Base-by-base conservation (phyloP, 2,888 invertebrate genomes). In the Diabrotica balteata region DNA sequence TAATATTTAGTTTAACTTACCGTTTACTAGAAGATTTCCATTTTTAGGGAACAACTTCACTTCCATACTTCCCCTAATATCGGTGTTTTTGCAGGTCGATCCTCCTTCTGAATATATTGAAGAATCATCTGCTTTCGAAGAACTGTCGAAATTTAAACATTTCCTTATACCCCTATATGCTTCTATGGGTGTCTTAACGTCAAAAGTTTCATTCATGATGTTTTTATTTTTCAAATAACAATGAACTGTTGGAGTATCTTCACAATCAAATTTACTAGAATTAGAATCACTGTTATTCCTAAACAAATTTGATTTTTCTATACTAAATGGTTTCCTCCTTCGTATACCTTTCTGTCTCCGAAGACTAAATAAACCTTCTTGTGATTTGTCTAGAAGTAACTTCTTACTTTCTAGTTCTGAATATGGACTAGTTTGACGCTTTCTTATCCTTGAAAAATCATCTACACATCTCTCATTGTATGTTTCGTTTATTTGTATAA, bases 281-380 rank as follows among this genome's bases (percentile, higher is more conserved):
- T 43, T 67, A 45, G 47, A 54, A 47, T 11, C 62, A 9, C 68
- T 68, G 59, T 44, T 65, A 53, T 7, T 55, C 7, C 47, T 32
- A 44, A 50, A 57, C 0, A 42, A 22, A 50, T 70, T 68, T 0
- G 68, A 66, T 64, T 75, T 74, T 17, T 63, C 70, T 7, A 61
- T 67, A 50, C 76, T 73, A 11, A 72, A 63, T 7, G 76, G 74
- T 70, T 86, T 87, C 73, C 87, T 86, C 70, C 88, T 84, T 4
- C 89, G 82, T 11, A 89, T 87, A 74, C 89, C 88, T 73, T 84
- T 86, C 78, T 89, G 89, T 22, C 89, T 83, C 78, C 86, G 87
- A 47, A 89, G 78, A 4, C 80, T 80, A 66, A 80, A 81, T 3
- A 66, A 49, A 7, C 59, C 59, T 82, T 72, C 73, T 43, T 63